Evolutionary conservation across 2,113 vertebrate species (phyloP).

Genomic region (Otocyon megalotis): DNA sequence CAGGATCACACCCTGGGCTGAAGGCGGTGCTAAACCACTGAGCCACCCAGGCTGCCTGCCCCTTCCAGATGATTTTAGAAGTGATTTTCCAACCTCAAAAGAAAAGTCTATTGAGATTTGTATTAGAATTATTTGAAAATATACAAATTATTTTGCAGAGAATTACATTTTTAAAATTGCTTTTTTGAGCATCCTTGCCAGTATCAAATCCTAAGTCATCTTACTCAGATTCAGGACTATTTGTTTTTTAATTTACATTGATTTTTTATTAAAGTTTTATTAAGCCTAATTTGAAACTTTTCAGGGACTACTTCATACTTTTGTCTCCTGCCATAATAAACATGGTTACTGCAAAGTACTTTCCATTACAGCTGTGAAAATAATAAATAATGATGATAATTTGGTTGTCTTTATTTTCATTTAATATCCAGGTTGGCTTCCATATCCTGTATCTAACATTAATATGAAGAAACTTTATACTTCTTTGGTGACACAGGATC

Average conservation of each 20-base stretch:
- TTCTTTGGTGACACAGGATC: conserved; percentile 9
- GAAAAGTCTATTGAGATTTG: conserved; percentile 2
- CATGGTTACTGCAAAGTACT: neutral
- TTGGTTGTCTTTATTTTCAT: neutral
- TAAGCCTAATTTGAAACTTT: neutral
- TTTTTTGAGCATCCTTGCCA: neutral
- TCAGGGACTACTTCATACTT: neutral
- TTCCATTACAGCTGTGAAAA: neutral
- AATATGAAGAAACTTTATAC: neutral
- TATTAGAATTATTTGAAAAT: conserved; percentile 22
- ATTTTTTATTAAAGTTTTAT: neutral
- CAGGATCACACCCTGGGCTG: too few relatives aligned
- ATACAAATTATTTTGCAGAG: conserved; percentile 13
- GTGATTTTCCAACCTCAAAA: conserved; percentile 20
- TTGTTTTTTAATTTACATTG: neutral
- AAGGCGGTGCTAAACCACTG: too few relatives aligned
- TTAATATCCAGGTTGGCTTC: neutral
- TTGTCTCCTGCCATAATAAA: neutral
- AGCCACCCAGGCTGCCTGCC: too few relatives aligned
- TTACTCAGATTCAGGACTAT: neutral
- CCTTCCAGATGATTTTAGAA: conserved; percentile 16
- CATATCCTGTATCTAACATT: neutral
- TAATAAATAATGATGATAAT: neutral
- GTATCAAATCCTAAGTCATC: neutral
- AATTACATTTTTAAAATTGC: conserved; percentile 1